Evolutionary conservation across 2,113 vertebrate genomes (phyloP).

Genomic region (Andinoacara biseriatus): DNA sequence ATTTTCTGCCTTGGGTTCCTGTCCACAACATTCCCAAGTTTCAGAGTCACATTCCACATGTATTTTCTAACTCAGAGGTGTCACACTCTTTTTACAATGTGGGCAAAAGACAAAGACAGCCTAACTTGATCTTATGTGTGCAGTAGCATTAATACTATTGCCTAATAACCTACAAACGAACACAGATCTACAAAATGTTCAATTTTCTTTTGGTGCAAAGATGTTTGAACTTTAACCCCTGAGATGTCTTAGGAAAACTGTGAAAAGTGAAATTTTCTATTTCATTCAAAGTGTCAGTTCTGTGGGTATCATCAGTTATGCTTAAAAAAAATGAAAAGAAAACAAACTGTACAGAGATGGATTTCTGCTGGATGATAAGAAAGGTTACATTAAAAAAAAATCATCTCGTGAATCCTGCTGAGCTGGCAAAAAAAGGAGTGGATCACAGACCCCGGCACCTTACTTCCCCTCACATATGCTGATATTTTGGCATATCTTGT

Average conservation of each 20-base stretch:
- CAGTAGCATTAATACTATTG: background rate
- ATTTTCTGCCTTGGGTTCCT: background rate
- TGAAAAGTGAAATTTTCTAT: background rate
- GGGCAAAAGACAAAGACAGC: background rate
- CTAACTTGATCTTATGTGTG: background rate
- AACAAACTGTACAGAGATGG: background rate
- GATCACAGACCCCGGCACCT: background rate
- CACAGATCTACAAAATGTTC: background rate
- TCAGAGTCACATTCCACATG: background rate
- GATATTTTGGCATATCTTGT: background rate
- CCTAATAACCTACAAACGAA: background rate
- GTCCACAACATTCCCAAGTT: background rate
- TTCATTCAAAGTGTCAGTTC: background rate
- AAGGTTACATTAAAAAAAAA: background rate
- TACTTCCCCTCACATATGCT: background rate
- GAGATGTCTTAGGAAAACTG: background rate
- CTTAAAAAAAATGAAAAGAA: background rate
- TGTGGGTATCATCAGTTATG: background rate
- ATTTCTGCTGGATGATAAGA: background rate
- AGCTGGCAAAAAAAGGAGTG: background rate
- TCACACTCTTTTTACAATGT: background rate
- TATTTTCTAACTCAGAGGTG: background rate
- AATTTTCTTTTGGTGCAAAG: background rate
- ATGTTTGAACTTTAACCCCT: background rate
- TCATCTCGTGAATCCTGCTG: background rate